Percentiles rank a stretch among this genome's conserved stretches.
Conservation (phyloP, 2,797 vertebrate species). For the Iguana delicatissima region DNA sequence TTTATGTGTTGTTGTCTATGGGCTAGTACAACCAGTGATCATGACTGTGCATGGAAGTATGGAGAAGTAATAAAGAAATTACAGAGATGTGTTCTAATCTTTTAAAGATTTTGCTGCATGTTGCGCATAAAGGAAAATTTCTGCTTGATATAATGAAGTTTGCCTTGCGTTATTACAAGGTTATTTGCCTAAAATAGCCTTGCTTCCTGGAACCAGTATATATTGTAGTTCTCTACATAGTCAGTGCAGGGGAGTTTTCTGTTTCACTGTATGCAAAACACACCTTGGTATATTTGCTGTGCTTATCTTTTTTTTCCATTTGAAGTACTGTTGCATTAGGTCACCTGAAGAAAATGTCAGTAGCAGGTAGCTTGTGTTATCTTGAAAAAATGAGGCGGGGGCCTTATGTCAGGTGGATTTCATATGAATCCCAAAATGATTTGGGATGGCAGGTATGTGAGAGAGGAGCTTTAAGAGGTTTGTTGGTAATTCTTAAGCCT, state of each 20-base stretch:
- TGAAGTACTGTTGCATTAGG: not conserved
- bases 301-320: slow-evolving; percentile 17
- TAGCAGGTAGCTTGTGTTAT: slow-evolving; percentile 27
- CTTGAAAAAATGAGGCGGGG: slow-evolving; percentile 8
- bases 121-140: not conserved
- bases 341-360: slow-evolving; percentile 27
- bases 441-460: not conserved
- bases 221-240: not conserved
- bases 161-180: slow-evolving; percentile 20
- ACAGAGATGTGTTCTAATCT: not conserved
- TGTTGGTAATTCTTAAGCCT: not conserved
- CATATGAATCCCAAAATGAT: not conserved
- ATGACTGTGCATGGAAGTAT: not conserved
- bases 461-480: not conserved
- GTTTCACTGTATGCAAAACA: slow-evolving; percentile 29
- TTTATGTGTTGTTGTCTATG: not conserved
- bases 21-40: not conserved
- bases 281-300: slow-evolving; percentile 26
- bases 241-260: slow-evolving; percentile 6
- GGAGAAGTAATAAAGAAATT: not conserved
- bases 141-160: slow-evolving; percentile 3
- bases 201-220: slow-evolving; percentile 24
- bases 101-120: slow-evolving; percentile 15
- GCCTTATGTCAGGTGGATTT: not conserved
- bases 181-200: slow-evolving; percentile 24